Base-by-base conservation (phyloP, 1,140 invertebrate species). In the Globodera ellingtonae region DNA sequence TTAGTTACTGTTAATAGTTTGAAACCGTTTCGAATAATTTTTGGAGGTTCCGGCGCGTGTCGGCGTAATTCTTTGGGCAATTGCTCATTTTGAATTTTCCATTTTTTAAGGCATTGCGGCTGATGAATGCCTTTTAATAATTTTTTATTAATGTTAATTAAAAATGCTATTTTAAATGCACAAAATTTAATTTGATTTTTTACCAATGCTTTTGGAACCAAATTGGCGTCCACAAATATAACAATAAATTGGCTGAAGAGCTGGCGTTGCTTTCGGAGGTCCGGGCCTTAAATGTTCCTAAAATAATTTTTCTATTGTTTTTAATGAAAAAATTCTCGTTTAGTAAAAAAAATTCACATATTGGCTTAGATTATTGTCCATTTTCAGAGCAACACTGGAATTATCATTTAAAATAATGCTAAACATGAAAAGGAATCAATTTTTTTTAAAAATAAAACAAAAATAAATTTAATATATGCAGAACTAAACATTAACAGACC, bases 191-290 rank as follows among this genome's bases (percentile, higher is more conserved):
- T 24, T 35, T 35, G 35, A 35, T 62, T 21, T 18, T 18, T 62
- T 62, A 56, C 48, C 89, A 75, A 94, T 92, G 59, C 93, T 93
- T 82, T 91, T 92, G 0, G 92, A 91, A 10, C 93, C 93, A 89
- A 94, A 94, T 82, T 93, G 91, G 75, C 93, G 91, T 6, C 93
- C 93, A 85, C 93, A 94, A 72, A 94, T 92, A 84, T 94, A 94
- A 87, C 94, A 94, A 10, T 93, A 91, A 4, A 93, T 62, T n/a
- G 56, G 56, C 0, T 62, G 15, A 62, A 18, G 56, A 62, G 15
- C 15, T n/a, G 50, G 50, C 50, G 56, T 15, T 21, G 56, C 56
- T 62, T 62, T 62, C 18, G 56, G 56, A 15, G 56, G 10, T 18
- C 56, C 56, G 56, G 56, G 56, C 56, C 18, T 62, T 4, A 62